phyloP scores from a whole-genome alignment of 2,113 vertebrate species.

The Cyprinodon variegatus region DNA sequence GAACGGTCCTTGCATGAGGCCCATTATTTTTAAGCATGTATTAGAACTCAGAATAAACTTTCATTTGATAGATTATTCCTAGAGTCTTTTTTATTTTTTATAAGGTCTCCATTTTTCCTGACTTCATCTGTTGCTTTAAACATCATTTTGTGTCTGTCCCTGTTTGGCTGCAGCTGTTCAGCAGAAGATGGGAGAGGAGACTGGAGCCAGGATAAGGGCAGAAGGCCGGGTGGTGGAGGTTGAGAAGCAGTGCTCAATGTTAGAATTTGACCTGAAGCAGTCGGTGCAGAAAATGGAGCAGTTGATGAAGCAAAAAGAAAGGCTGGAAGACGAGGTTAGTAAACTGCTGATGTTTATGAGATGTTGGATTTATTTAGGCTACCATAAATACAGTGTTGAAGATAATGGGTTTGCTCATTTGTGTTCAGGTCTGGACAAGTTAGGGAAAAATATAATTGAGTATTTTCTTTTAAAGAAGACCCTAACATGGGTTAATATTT shows the following conservation, averaged over 20 bases:
- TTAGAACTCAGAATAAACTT: not conserved
- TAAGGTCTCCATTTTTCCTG: not conserved
- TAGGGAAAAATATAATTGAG: not conserved
- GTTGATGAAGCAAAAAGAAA: constrained; percentile 93
- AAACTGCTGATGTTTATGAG: not conserved
- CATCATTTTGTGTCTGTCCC: constrained; percentile 1
- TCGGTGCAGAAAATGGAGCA: constrained; percentile 97
- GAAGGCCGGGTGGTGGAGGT: constrained; percentile 93
- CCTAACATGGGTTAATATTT: too few species aligned
- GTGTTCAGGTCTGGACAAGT: not conserved
- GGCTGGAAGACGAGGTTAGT: constrained; percentile 93
- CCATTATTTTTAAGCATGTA: not conserved
- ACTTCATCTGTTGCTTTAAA: not conserved
- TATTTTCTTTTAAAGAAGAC: not conserved
- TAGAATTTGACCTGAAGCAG: constrained; percentile 97
- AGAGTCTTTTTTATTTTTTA: not conserved
- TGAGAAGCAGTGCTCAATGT: constrained; percentile 97
- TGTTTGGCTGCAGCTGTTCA: constrained; percentile 85
- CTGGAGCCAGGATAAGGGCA: constrained; percentile 88
- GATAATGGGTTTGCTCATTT: not conserved
- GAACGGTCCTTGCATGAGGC: too few species aligned
- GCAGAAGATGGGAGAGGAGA: constrained; percentile 94
- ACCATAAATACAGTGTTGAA: not conserved
- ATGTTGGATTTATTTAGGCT: not conserved
- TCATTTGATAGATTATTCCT: not conserved